Conservation (phyloP, 2,797 vertebrate species). For the Iguana delicatissima region DNA sequence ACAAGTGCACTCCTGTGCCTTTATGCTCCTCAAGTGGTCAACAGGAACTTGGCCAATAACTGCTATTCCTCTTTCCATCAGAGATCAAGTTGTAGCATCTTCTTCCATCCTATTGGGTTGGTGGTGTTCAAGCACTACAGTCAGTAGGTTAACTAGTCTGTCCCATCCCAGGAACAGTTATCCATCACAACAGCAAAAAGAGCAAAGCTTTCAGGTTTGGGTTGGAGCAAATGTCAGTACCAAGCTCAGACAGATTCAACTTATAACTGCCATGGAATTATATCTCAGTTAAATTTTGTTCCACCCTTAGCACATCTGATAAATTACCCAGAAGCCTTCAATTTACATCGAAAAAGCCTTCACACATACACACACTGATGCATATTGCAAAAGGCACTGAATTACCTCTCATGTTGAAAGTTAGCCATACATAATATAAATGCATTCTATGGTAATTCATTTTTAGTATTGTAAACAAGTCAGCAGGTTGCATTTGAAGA, state of each 20-base stretch:
- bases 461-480: neutral
- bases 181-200: neutral
- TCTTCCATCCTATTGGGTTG: neutral
- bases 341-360: neutral
- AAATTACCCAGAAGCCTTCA: neutral
- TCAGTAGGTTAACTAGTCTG: neutral
- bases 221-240: neutral
- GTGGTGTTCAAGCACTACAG: neutral
- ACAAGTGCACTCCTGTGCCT: too few species aligned
- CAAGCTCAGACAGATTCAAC: neutral
- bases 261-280: too few species aligned
- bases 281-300: neutral
- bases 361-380: neutral
- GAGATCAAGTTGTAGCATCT: neutral
- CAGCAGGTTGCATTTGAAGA: neutral
- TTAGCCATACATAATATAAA: constrained; percentile 12
- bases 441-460: neutral
- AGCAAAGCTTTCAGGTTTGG: neutral
- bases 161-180: neutral
- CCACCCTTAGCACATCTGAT: neutral
- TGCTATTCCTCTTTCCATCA: neutral
- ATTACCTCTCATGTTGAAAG: neutral
- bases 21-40: too few species aligned
- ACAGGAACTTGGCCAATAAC: too few species aligned
- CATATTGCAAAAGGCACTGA: neutral